Evolutionary conservation across 2,888 invertebrate species (phyloP).

Genomic region (Chaitophorus viminalis): DNA sequence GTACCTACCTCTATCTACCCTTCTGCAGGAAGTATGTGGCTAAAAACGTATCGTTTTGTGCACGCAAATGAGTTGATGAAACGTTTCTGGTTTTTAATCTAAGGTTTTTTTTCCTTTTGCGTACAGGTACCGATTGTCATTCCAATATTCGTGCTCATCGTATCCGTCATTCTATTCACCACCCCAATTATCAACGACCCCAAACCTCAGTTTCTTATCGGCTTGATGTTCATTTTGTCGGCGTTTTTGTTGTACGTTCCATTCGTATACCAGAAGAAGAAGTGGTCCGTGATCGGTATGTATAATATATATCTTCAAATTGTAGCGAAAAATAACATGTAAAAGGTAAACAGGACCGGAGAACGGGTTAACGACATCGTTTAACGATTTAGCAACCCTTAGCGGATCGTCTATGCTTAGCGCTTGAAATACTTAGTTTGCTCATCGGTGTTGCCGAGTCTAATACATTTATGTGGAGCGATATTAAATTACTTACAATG

Average conservation of each 20-base stretch:
- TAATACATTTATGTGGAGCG: too few species aligned
- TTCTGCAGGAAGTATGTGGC: conserved; percentile 38
- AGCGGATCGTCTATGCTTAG: neutral
- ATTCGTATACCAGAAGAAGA: conserved; percentile 74
- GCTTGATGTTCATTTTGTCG: conserved; percentile 76
- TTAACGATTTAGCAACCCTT: neutral
- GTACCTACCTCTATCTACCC: conserved; percentile 11
- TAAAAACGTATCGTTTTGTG: conserved; percentile 24
- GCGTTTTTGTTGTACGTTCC: conserved; percentile 79
- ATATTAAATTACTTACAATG: too few species aligned
- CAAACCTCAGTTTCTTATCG: conserved; percentile 80
- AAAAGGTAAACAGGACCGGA: neutral
- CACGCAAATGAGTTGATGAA: neutral
- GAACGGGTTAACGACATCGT: neutral
- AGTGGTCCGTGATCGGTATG: conserved; percentile 29
- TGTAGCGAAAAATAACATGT: neutral
- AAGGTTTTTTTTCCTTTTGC: neutral
- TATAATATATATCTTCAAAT: too few species aligned
- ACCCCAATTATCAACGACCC: conserved; percentile 82
- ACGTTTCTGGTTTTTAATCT: neutral
- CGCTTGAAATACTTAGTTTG: too few species aligned
- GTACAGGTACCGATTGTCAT: conserved; percentile 76
- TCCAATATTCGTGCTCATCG: conserved; percentile 77
- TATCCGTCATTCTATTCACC: conserved; percentile 78
- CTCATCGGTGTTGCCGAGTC: too few species aligned